A percentile compares a stretch with the other conserved stretches of the same genome.
phyloP scores from a whole-genome alignment of 2,888 invertebrate genomes.

The Danaus chrysippus region DNA sequence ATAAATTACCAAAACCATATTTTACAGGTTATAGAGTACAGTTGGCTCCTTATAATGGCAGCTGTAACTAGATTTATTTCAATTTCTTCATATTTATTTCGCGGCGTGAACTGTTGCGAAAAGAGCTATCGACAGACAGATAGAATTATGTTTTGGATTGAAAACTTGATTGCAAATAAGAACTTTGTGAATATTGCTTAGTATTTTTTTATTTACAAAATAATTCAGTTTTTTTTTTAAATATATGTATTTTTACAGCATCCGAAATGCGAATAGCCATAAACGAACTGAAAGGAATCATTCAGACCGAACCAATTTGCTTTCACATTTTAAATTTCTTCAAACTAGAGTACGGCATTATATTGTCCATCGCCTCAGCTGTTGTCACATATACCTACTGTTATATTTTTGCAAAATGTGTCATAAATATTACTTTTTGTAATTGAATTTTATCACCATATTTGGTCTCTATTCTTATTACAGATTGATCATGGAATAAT shows the following conservation, averaged over 20 bases:
- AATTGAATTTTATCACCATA: too few relatives aligned
- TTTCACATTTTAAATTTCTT: conserved; percentile 57
- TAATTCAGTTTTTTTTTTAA: background rate
- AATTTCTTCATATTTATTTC: conserved; percentile 9
- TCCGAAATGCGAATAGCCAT: conserved; percentile 39
- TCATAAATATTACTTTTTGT: conserved; percentile 17
- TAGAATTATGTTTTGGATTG: conserved; percentile 18
- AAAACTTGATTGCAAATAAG: conserved; percentile 24
- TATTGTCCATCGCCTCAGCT: conserved; percentile 53
- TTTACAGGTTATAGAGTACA: background rate
- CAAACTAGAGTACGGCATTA: conserved; percentile 47
- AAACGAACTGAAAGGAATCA: conserved; percentile 43
- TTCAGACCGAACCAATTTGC: conserved; percentile 45
- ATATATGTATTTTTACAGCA: conserved; percentile 39
- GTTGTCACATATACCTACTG: conserved; percentile 60
- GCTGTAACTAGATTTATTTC: conserved; percentile 17
- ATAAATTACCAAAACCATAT: background rate
- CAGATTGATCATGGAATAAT: too few relatives aligned
- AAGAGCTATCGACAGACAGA: conserved; percentile 21
- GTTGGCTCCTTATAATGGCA: conserved; percentile 17
- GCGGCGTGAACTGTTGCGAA: conserved; percentile 20
- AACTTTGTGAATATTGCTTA: conserved; percentile 15
- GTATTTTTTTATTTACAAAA: background rate
- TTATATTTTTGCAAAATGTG: conserved; percentile 55
- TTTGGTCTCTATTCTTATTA: too few relatives aligned